These are phyloP conservation scores for Antedon bifida DNA, from an alignment of 35 echinoderm and acorn worm genomes.

Conservation along the genomic window DNA sequence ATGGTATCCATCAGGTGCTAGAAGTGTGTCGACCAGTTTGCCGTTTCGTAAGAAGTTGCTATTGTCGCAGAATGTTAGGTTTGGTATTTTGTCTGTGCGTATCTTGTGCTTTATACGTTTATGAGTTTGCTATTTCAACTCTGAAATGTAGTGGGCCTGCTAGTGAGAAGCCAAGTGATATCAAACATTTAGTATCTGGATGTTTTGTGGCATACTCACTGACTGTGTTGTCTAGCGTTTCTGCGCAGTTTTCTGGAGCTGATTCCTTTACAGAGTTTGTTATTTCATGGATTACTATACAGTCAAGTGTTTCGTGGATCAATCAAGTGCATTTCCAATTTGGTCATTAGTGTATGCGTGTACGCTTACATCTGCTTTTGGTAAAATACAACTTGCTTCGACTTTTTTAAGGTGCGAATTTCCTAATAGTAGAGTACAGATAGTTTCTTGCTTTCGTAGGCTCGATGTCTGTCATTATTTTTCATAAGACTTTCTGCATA, in stretches of 20 bases:
- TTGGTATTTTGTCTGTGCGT: neutral
- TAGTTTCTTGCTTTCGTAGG: neutral
- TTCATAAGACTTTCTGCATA: no score
- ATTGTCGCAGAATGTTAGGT: neutral
- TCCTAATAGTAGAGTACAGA: neutral
- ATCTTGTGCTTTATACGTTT: neutral
- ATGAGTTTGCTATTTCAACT: neutral
- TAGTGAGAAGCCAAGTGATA: neutral
- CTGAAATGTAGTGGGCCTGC: neutral
- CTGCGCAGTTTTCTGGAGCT: neutral
- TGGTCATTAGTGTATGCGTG: neutral
- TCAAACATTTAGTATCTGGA: neutral
- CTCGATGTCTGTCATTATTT: no score
- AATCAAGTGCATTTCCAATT: neutral
- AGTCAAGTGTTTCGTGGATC: neutral
- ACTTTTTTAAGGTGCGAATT: neutral
- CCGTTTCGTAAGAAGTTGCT: conserved; percentile 1
- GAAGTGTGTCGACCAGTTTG: neutral
- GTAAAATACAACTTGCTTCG: neutral
- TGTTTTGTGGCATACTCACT: no score
- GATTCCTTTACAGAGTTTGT: neutral
- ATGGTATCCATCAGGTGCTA: neutral
- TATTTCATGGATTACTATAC: conserved; percentile 13
- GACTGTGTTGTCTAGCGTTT: neutral
- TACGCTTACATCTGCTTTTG: neutral